Conservation (phyloP, 2,113 vertebrate genomes). For the Acrocephalus kingi region DNA sequence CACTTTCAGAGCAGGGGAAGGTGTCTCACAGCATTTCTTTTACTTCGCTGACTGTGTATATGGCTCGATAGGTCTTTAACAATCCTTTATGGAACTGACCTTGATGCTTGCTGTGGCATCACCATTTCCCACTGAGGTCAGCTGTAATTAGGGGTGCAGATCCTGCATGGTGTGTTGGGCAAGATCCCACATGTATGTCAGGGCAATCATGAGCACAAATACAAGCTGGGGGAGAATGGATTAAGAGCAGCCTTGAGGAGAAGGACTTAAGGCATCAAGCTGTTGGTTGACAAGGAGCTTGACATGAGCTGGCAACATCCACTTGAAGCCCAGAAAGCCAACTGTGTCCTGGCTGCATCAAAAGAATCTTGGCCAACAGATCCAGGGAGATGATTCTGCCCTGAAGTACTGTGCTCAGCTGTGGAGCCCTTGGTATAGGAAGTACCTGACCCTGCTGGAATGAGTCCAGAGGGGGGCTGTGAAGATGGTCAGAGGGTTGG, state of each 20-base stretch:
- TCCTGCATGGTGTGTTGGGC: background rate
- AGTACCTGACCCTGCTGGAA: background rate
- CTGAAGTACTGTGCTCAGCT: background rate
- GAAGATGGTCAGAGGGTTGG: background rate
- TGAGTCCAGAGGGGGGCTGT: background rate
- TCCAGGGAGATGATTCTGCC: background rate
- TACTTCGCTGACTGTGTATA: background rate
- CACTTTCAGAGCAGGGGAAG: background rate
- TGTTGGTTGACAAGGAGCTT: background rate
- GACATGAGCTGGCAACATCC: background rate
- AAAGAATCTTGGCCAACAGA: background rate
- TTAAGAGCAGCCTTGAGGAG: background rate
- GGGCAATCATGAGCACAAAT: background rate
- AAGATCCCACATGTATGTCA: background rate
- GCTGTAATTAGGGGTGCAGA: background rate
- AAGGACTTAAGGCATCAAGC: background rate
- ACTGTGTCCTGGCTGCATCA: background rate
- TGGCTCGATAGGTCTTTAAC: background rate
- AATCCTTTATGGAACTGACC: background rate
- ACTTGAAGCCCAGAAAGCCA: background rate
- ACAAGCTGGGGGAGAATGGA: background rate
- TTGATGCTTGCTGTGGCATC: background rate
- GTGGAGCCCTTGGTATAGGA: rapidly evolving
- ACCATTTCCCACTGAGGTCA: background rate
- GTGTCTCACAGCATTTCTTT: background rate